Conservation (phyloP, 2,797 vertebrate species). For the Neopelma chrysocephalum region DNA sequence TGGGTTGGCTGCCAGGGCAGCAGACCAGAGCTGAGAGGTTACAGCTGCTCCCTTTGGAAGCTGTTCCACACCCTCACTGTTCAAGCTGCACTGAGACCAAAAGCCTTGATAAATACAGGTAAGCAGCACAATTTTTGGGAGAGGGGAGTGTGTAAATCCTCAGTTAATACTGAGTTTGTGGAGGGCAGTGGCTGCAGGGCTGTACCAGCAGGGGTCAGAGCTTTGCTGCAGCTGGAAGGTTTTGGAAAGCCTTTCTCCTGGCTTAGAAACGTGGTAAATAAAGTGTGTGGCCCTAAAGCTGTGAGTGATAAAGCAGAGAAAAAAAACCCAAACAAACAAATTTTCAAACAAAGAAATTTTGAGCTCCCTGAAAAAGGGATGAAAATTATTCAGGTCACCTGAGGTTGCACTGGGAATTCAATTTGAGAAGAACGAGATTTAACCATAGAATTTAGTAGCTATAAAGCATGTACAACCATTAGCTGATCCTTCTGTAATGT, state of each 20-base stretch:
- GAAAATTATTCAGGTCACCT: not conserved
- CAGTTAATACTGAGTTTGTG: not conserved
- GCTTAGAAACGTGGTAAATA: not conserved
- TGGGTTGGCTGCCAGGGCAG: slow-evolving; percentile 96
- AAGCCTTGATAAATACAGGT: slow-evolving; percentile 85
- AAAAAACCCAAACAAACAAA: not conserved
- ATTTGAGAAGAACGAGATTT: not conserved
- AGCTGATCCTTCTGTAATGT: not conserved
- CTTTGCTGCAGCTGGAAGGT: not conserved
- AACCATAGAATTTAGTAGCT: not conserved
- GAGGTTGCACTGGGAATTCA: not conserved
- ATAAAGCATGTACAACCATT: not conserved
- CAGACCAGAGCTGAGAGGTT: slow-evolving; percentile 85
- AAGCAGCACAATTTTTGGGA: not conserved
- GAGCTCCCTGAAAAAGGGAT: not conserved
- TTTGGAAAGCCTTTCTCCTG: not conserved
- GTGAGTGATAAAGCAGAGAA: not conserved
- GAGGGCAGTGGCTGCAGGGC: not conserved
- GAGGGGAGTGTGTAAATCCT: not conserved
- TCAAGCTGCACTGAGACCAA: slow-evolving; percentile 78
- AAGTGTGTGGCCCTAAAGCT: not conserved
- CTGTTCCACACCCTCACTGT: slow-evolving; percentile 90
- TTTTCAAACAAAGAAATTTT: not conserved
- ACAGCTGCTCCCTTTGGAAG: slow-evolving; percentile 93
- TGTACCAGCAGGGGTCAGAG: slow-evolving; percentile 62